Percentiles rank a stretch among this genome's conserved stretches.
Evolutionary conservation across 2,888 invertebrate genomes (phyloP).

Genomic region (Drosophila heteroneura): DNA sequence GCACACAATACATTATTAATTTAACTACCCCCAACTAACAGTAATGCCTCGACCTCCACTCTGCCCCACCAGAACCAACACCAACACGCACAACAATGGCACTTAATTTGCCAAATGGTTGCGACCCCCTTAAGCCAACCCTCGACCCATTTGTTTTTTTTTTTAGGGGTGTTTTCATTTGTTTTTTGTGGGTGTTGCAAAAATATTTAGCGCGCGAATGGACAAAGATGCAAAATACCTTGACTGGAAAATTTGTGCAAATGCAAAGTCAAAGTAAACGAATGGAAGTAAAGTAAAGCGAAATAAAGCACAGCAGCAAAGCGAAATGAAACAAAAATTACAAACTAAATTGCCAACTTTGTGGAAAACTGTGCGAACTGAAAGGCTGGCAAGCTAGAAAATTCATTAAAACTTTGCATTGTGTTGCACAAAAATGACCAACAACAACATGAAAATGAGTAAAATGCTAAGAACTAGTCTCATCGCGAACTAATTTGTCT

Average conservation of each 20-base stretch:
- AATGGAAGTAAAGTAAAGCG: conserved; percentile 41
- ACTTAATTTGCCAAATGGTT: conserved; percentile 76
- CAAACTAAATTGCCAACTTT: conserved; percentile 55
- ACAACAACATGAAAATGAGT: conserved; percentile 2
- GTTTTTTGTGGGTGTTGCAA: conserved; percentile 28
- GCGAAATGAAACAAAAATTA: conserved; percentile 51
- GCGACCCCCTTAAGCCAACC: conserved; percentile 34
- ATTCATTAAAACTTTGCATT: conserved; percentile 78
- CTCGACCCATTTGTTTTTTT: conserved; percentile 4
- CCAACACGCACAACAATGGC: conserved; percentile 71
- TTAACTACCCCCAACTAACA: conserved; percentile 42
- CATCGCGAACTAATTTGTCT: conserved; percentile 79
- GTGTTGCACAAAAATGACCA: conserved; percentile 52
- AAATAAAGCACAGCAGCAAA: conserved; percentile 50
- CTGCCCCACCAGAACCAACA: not conserved
- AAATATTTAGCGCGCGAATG: conserved; percentile 70
- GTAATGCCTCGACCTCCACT: not conserved
- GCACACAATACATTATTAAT: conserved; percentile 78
- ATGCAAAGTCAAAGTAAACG: conserved; percentile 36
- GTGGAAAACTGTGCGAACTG: conserved; percentile 68
- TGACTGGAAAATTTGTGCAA: conserved; percentile 67
- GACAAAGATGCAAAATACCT: conserved; percentile 73
- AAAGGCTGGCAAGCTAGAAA: conserved; percentile 61
- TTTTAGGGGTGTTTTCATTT: conserved; percentile 18
- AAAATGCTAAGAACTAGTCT: conserved; percentile 34